Base-by-base conservation (phyloP, 2,888 invertebrate species). In the Cordilura impudica region DNA sequence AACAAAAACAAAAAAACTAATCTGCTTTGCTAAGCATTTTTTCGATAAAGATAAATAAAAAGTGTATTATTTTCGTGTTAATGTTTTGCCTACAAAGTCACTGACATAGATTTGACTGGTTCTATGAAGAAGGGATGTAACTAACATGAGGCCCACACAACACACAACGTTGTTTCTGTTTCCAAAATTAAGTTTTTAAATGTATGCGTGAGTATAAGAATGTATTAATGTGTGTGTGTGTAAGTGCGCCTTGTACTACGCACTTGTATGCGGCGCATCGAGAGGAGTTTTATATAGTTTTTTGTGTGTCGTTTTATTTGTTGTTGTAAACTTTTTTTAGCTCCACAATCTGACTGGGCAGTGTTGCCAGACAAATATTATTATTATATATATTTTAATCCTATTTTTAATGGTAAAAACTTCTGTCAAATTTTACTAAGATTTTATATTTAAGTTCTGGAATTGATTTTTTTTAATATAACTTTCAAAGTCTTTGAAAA, bases 41-140 rank as follows among this genome's bases (percentile, higher is more conserved):
- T 18, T 75, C 23, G 26, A 21, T 21, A 35, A 39, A 54, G 60
- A 16, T 47, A 19, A 14, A 63, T 74, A 49, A 54, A 69, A 69
- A 61, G 47, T 54, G 51, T 61, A 49, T 35, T 31, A 10, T 43
- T 2, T 0, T n/a, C 45, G 45, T 66, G 4, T 26, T 51, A 35
- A 71, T 66, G 39, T 53, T 26, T 53, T 67, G 19, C 56, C 69
- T 47, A 58, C 61, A 75, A 79, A 78, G 43, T 61, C 71, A 75
- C 75, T 79, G 79, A 79, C 79, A 79, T 54, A 79, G 60, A 75
- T 79, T 74, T 75, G 23, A 71, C 61, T 63, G 56, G 18, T 65
- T 63, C 60, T 26, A 61, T 65, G 45, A 49, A 53, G 51, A 78
- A 69, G 12, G 49, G 29, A n/a, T 61, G 54, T 69, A 45, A 66